Percentiles rank a stretch among this genome's conserved stretches.
These are phyloP conservation scores for Sycophila sp. DNA, from an alignment of 1,140 invertebrate species.

Conservation along the genomic window DNA sequence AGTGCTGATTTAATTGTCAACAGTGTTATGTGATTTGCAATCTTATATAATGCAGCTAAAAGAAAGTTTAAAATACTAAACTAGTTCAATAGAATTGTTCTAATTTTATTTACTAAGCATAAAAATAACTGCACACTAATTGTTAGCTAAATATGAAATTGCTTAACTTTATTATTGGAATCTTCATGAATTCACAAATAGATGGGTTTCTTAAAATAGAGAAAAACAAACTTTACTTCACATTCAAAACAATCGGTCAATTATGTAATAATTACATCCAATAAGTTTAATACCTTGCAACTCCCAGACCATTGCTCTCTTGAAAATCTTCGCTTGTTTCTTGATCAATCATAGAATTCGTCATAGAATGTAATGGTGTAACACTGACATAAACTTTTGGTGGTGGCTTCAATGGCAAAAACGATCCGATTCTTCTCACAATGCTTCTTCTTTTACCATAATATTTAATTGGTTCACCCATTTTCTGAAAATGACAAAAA, in stretches of 20 bases:
- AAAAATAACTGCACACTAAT: neutral
- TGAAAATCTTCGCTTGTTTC: conserved; percentile 51
- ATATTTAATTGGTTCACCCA: conserved; percentile 55
- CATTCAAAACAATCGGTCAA: conserved; percentile 7
- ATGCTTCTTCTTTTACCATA: conserved; percentile 63
- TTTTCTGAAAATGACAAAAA: conserved; percentile 43
- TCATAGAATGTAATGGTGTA: conserved; percentile 64
- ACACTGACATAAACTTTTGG: conserved; percentile 65
- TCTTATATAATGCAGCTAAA: neutral
- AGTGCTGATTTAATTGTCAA: neutral
- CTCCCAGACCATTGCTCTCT: conserved; percentile 51
- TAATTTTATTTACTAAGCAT: neutral
- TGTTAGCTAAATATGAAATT: neutral
- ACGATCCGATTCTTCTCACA: conserved; percentile 61
- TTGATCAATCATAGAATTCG: conserved; percentile 64
- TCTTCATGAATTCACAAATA: neutral
- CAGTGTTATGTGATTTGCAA: neutral
- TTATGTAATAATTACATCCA: conserved; percentile 15
- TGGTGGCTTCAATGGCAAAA: conserved; percentile 61
- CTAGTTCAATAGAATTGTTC: neutral
- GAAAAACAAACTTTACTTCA: conserved; percentile 14
- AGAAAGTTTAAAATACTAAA: neutral
- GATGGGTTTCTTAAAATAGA: conserved; percentile 4
- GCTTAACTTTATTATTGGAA: conserved; percentile 3
- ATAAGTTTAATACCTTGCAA: conserved; percentile 57